Conservation (phyloP, 1,140 invertebrate species). For the Brachystomella parvula region DNA sequence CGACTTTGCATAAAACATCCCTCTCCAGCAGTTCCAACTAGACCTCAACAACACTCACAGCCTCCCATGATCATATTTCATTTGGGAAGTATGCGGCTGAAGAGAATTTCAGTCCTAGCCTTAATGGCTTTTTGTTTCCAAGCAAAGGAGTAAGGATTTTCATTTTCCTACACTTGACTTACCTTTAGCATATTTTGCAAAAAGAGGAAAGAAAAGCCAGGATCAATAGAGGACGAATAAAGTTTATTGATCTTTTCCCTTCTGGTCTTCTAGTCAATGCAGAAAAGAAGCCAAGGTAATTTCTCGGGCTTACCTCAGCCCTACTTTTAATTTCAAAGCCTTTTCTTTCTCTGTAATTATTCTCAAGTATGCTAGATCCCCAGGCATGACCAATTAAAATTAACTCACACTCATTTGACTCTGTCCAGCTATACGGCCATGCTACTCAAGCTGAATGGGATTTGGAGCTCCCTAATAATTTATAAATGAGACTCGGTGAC, state of each 20-base stretch:
- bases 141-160: background rate
- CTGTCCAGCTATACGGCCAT: no score
- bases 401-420: background rate
- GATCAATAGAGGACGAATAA: background rate
- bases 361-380: background rate
- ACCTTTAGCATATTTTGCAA: background rate
- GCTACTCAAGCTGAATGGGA: no score
- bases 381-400: background rate
- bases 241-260: background rate
- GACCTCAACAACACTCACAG: background rate
- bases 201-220: no score
- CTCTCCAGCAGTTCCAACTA: background rate
- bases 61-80: background rate
- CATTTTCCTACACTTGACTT: background rate
- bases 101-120: background rate
- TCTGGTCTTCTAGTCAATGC: background rate
- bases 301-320: no score
- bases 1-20: background rate
- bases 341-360: no score
- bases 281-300: no score
- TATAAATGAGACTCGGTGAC: no score
- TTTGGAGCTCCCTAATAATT: no score
- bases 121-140: background rate
- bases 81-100: background rate
- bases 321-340: no score